Percentiles rank a stretch among this genome's conserved stretches.
phyloP scores from a whole-genome alignment of 2,797 vertebrate species.

The Falco peregrinus region DNA sequence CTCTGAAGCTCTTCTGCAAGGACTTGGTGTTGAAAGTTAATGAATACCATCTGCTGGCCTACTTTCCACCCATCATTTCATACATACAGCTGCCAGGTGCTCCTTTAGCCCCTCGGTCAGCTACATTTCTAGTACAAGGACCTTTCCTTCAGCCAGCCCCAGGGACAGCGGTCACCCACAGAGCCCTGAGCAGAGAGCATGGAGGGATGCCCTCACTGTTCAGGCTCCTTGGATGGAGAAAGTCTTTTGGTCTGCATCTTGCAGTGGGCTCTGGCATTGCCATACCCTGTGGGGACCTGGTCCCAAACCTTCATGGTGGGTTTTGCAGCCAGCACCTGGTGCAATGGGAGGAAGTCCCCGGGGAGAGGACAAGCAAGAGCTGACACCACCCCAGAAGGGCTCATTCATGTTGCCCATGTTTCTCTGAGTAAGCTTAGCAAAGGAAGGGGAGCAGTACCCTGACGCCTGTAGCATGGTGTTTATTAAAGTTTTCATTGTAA shows the following conservation, averaged over 20 bases:
- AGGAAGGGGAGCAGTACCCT: neutral
- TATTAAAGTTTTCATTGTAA: neutral
- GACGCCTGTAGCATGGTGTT: neutral
- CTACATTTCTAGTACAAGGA: neutral
- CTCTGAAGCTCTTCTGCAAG: neutral
- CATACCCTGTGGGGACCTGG: neutral
- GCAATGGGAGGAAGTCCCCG: neutral
- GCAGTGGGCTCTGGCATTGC: neutral
- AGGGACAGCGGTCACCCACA: neutral
- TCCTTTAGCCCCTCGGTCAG: neutral
- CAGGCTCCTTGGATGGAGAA: neutral
- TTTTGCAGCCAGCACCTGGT: neutral
- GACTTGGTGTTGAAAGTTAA: neutral
- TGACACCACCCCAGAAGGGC: neutral
- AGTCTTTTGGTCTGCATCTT: neutral
- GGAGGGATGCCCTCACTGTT: neutral
- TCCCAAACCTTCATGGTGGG: neutral
- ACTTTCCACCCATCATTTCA: neutral
- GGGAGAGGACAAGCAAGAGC: neutral
- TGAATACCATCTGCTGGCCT: neutral
- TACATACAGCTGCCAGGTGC: neutral
- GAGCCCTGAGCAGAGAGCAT: neutral
- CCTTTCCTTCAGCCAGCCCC: neutral
- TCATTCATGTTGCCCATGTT: accelerated
- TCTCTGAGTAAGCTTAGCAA: neutral